Base-by-base conservation (phyloP, 1,140 invertebrate species). In the Drosophila equinoxialis region DNA sequence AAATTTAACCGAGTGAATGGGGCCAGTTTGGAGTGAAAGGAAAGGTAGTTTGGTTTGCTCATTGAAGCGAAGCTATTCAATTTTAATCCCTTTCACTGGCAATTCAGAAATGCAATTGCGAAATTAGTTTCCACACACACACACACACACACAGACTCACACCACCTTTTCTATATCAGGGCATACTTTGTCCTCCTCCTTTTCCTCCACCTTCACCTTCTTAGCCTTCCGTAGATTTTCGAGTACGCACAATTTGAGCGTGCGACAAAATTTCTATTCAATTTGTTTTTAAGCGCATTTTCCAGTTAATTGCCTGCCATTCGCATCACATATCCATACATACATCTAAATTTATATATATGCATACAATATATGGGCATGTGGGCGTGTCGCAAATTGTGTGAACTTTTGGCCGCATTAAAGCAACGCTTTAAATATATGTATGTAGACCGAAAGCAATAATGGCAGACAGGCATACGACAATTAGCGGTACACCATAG, bases 261-360 rank as follows among this genome's bases (percentile, higher is more conserved):
- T 64, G 69, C 83, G 82, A 86, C 82, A 79, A 70, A 79, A 86
- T 89, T 89, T 86, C 83, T 87, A 86, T 86, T 77, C 77, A 89
- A 87, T 87, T 87, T 87, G 74, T 90, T 89, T 89, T 87, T 87
- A 89, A 87, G 83, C 83, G 83, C 66, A 89, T 87, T 87, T 87
- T 87, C 80, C 84, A 87, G 80, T 87, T 87, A 87, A 87, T 87
- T 87, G 84, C 84, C 64, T 73, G 48, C 59, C 54, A 77, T 61
- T 83, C 76, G 67, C 79, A 87, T 79, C 26, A 23, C 14, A 17
- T 13, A 62, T 45, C 35, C 55, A 68, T 33, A 41, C 39, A 62
- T 17, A 51, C 14, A 30, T 26, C 20, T 39, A 48, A 1, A 55
- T 54, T 6, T 39, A n/a, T 17, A 33, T 39, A 26, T 45, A 20